Base-by-base conservation (phyloP, 2,888 invertebrate genomes). In the Nemurella pictetii region DNA sequence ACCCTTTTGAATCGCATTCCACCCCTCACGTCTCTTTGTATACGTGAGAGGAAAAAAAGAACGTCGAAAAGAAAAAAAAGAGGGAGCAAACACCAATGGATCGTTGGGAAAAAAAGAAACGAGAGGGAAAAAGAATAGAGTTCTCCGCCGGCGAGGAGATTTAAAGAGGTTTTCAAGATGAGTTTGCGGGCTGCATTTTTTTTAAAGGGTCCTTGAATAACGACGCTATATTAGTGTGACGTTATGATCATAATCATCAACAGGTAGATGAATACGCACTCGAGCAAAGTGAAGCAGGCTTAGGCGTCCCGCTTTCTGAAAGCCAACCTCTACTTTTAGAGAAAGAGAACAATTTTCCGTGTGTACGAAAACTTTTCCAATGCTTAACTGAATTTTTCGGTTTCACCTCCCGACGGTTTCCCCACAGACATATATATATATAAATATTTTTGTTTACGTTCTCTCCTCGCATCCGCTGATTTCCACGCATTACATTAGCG, bases 1-100 rank as follows among this genome's bases (percentile, higher is more conserved):
- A 86, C 85, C 85, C 85, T 83, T 84, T 84, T 84, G 84, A 86
- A 83, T 84, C 83, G 80, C 83, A 84, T 84, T 84, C 85, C 83
- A 55, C 85, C 85, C 83, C 84, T 83, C 85, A 83, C 84, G 84
- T 80, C 84, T 75, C 84, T 84, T 83, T 86, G 84, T 86, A 84
- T 85, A 84, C 84, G 84, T 83, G 84, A 83, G 83, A 73, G 78
- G 85, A 78, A 75, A 80, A 85, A 83, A 77, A 80, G 32, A 83
- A 80, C 30, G 72, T 15, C 35, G 80, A 29, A 81, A 82, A 28
- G 78, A 83, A 84, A 36, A 83, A 86, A 85, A 86, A 83, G 82
- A 83, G 77, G 55, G 55, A 86, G 74, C 83, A 81, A 85, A 72
- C 35, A 84, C 85, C 83, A 85, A 36, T 84, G 75, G 82, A 74